Evolutionary conservation across 2,113 vertebrate genomes (phyloP), one percentile per base, ranked within the genome.

Genomic region (Esox niger): DNA sequence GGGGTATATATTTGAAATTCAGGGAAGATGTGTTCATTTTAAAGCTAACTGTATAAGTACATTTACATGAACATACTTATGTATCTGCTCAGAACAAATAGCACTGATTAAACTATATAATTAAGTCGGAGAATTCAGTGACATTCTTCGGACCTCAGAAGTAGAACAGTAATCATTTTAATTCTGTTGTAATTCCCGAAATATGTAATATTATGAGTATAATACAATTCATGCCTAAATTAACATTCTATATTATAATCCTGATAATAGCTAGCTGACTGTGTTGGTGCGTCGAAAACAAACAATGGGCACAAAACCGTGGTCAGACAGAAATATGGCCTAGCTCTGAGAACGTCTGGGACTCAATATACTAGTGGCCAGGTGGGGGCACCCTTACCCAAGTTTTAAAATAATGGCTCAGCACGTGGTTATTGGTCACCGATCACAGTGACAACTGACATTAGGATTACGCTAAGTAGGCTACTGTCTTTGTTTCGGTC

Each of bases 351-450:
- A 66, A 17, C 29, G 38, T 62, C 69, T 11, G 54, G 43, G 77
- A 43, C 13, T 17, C 38, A 17, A 43, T 49, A 52, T 70, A 74
- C 73, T 49, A 66, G 62, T 79, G 80, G 73, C 91, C 91, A 93
- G 90, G 70, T 87, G 91, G 91, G 91, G 91, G 91, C 91, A 88
- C 77, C 85, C 88, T 92, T 90, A 86, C 74, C 89, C 83, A 90
- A 91, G 79, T 81, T 90, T 91, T 92, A 83, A 85, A 75, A 72
- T 62, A 27, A 15, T 10, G 13, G 6, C 65, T 38, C 47, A 67
- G 38, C 38, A 43, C 17, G 38, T 20, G 25, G 43, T 8, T 56
- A 31, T 17, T 30, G 63, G 38, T 63, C 38, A 1, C 54, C 70
- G 32, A 27, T 62, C 2, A 62, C 25, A 30, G 47, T 38, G 46